Percentiles rank a stretch among this genome's conserved stretches.
These are phyloP conservation scores for Acanthacorydalis orientalis DNA, from an alignment of 2,888 invertebrate genomes.

Conservation along the genomic window DNA sequence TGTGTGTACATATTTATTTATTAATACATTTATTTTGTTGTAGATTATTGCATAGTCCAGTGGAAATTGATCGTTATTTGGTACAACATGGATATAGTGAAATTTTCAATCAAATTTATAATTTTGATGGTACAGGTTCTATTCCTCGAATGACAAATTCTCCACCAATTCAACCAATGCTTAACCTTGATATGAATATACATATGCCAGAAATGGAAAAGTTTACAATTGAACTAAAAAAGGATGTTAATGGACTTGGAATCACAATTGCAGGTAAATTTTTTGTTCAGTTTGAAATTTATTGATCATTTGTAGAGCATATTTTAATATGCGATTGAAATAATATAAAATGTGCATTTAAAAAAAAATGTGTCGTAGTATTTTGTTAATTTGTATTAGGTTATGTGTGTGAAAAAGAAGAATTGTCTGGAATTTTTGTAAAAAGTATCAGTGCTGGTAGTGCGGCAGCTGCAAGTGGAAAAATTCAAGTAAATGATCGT, in stretches of 20 bases:
- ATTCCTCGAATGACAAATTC: slow-evolving; percentile 24
- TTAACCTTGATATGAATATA: slow-evolving; percentile 38
- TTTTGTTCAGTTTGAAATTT: background rate
- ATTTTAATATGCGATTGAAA: too few relatives aligned
- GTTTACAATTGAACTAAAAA: slow-evolving; percentile 83
- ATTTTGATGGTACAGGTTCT: slow-evolving; percentile 16
- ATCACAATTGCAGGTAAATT: slow-evolving; percentile 73
- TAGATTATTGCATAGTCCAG: slow-evolving; percentile 69
- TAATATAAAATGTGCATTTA: too few relatives aligned
- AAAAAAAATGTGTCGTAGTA: too few relatives aligned
- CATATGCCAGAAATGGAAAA: slow-evolving; percentile 84
- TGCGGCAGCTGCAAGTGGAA: slow-evolving; percentile 84
- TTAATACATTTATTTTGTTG: slow-evolving; percentile 12
- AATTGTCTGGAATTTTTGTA: slow-evolving; percentile 95
- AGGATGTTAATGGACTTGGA: slow-evolving; percentile 84
- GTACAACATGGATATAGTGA: slow-evolving; percentile 68
- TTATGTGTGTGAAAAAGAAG: slow-evolving; percentile 95
- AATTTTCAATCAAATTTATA: slow-evolving; percentile 35
- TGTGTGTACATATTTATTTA: too few relatives aligned
- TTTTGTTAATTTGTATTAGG: slow-evolving; percentile 27
- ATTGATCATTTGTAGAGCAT: too few relatives aligned
- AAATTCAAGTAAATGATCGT: slow-evolving; percentile 91
- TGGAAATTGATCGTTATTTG: slow-evolving; percentile 71
- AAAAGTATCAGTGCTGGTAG: slow-evolving; percentile 95
- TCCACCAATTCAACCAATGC: slow-evolving; percentile 28